A percentile compares a stretch with the other conserved stretches of the same genome.
These are phyloP conservation scores for Sorex fumeus DNA, from an alignment of 2,113 vertebrate species.

Conservation along the genomic window DNA sequence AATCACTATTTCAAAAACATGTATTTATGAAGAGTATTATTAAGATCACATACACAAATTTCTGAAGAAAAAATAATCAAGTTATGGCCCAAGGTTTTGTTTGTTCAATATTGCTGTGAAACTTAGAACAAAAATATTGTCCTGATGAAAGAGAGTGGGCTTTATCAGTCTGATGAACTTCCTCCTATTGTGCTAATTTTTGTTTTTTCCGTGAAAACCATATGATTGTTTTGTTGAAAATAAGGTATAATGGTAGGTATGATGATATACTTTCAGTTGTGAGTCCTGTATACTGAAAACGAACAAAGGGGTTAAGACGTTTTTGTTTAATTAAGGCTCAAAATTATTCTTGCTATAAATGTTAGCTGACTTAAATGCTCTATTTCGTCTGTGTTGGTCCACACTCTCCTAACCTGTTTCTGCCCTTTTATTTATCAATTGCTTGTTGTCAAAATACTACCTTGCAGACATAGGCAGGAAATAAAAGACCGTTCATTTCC, in stretches of 20 bases:
- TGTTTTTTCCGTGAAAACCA: not conserved
- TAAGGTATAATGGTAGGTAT: slow-evolving; percentile 14
- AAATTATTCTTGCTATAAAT: not conserved
- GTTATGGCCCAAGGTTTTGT: not conserved
- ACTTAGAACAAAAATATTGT: not conserved
- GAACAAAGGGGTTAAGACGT: not conserved
- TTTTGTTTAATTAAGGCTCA: slow-evolving; percentile 41
- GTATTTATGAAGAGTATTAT: not conserved
- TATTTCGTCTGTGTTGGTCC: not conserved
- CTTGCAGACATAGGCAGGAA: slow-evolving; percentile 32
- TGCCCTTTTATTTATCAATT: slow-evolving; percentile 25
- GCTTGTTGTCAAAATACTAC: slow-evolving; percentile 44
- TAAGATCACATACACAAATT: not conserved
- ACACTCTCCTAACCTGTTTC: not conserved
- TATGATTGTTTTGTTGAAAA: not conserved
- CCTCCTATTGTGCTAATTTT: slow-evolving; percentile 2
- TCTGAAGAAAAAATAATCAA: not conserved
- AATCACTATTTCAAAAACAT: not conserved
- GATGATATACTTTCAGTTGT: not conserved
- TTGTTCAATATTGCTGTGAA: not conserved
- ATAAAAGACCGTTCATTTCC: not conserved
- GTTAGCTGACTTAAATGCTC: no score
- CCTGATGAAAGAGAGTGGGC: not conserved
- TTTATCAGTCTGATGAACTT: not conserved
- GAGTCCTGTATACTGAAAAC: not conserved